These are phyloP conservation scores for Psophia crepitans DNA, from an alignment of 2,113 vertebrate species.

Conservation along the genomic window DNA sequence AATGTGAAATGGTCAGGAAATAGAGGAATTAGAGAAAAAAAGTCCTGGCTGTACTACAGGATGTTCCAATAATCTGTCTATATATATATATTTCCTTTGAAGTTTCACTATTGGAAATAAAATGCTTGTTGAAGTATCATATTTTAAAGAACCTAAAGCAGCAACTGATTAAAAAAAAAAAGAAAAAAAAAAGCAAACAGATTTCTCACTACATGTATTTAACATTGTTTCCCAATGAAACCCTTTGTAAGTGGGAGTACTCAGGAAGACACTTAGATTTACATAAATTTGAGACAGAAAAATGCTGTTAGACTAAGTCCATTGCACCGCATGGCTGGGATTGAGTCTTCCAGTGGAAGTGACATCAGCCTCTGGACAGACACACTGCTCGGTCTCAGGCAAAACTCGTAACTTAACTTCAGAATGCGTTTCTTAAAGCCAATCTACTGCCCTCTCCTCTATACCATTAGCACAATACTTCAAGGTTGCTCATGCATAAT, in stretches of 20 bases:
- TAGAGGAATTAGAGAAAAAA: neutral
- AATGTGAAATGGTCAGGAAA: neutral
- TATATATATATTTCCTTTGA: neutral
- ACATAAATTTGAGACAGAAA: slow-evolving; percentile 15
- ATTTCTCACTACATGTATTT: slow-evolving; percentile 11
- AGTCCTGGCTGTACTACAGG: neutral
- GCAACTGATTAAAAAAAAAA: neutral
- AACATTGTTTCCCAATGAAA: slow-evolving; percentile 18
- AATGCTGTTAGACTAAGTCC: neutral
- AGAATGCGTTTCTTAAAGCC: neutral
- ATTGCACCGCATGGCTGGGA: neutral
- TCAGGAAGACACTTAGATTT: neutral
- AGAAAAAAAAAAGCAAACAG: neutral
- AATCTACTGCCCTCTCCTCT: neutral
- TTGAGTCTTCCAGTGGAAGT: neutral
- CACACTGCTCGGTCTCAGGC: neutral
- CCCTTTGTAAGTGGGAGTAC: slow-evolving; percentile 8
- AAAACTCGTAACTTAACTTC: neutral
- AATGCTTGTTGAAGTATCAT: neutral
- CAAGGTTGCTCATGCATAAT: neutral
- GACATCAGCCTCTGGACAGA: neutral
- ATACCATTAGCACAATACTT: neutral
- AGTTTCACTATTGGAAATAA: neutral
- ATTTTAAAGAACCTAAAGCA: neutral
- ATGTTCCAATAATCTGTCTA: neutral